Evolutionary conservation across 2,888 invertebrate species (phyloP).

Genomic region (Leptarthrus brevirostris): DNA sequence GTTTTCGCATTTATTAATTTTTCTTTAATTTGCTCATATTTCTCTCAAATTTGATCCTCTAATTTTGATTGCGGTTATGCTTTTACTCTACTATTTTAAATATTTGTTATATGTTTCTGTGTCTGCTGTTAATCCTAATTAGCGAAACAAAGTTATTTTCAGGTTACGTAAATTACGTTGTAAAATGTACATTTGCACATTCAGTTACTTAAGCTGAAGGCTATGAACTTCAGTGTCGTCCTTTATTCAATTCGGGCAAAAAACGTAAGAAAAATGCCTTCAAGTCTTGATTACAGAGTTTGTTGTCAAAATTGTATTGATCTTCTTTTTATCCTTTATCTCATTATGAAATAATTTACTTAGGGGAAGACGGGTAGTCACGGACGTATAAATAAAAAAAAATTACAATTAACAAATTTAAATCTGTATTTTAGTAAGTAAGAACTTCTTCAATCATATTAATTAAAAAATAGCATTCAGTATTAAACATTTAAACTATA

Average conservation of each 20-base stretch:
- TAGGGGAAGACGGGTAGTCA: too few species aligned
- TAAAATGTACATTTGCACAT: not conserved
- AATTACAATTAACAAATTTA: too few species aligned
- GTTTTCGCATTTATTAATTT: not conserved
- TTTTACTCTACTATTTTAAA: conserved; percentile 21
- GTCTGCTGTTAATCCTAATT: too few species aligned
- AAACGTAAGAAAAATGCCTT: not conserved
- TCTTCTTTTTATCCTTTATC: too few species aligned
- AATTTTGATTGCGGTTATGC: conserved; percentile 42
- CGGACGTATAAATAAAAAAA: too few species aligned
- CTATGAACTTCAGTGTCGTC: conserved; percentile 43
- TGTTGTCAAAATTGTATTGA: too few species aligned
- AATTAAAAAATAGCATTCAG: too few species aligned
- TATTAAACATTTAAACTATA: too few species aligned
- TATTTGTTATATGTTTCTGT: conserved; percentile 8
- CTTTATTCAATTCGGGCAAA: conserved; percentile 46
- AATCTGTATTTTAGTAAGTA: too few species aligned
- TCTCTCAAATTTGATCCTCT: conserved; percentile 37
- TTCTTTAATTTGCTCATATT: conserved; percentile 12
- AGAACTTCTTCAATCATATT: too few species aligned
- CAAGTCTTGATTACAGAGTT: too few species aligned
- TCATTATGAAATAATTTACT: too few species aligned
- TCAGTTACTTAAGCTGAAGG: conserved; percentile 33
- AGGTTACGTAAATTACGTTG: not conserved
- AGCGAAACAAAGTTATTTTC: conserved; percentile 8